These are phyloP conservation scores for Laticauda colubrina DNA, from an alignment of 2,113 vertebrate species.

Conservation along the genomic window DNA sequence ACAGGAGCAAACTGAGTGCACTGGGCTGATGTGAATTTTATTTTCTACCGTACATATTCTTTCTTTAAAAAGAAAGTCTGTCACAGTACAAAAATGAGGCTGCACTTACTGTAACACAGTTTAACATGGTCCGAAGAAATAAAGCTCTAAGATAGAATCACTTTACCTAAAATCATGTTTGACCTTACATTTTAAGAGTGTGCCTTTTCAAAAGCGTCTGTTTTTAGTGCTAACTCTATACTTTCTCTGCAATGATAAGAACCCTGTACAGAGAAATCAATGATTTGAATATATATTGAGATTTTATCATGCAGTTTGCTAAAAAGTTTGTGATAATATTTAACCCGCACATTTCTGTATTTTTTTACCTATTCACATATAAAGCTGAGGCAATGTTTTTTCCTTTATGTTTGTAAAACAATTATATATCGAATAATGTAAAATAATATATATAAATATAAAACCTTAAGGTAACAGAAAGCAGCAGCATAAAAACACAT, in stretches of 20 bases:
- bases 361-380: neutral
- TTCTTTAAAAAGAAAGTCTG: neutral
- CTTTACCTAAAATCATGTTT: neutral
- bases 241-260: neutral
- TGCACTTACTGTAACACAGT: neutral
- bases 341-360: neutral
- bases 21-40: neutral
- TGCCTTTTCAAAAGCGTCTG: constrained; percentile 14
- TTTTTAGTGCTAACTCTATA: neutral
- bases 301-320: neutral
- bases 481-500: neutral
- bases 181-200: neutral
- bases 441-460: neutral
- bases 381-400: neutral
- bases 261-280: neutral
- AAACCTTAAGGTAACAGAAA: constrained; percentile 27
- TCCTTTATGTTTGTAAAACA: neutral
- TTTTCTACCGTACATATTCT: neutral
- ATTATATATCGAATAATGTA: neutral
- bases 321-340: neutral
- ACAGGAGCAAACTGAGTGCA: neutral
- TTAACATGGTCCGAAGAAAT: neutral
- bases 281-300: constrained; percentile 5
- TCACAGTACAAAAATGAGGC: neutral
- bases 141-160: constrained; percentile 10